phyloP scores from a whole-genome alignment of 2,797 vertebrate species.

The Mormyrops boulengeri region DNA sequence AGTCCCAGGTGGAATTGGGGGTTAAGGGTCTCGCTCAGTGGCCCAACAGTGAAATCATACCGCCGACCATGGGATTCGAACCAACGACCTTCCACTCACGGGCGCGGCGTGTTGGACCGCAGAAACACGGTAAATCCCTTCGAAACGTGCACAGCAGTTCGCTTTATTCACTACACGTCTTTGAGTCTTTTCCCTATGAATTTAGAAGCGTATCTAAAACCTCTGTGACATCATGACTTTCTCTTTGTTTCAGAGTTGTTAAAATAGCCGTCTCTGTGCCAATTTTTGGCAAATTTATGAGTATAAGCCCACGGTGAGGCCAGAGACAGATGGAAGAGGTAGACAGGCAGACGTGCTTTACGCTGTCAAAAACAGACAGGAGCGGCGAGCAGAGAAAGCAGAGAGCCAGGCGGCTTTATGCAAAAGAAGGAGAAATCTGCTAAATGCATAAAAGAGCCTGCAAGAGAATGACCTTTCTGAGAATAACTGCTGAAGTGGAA shows the following conservation, averaged over 20 bases:
- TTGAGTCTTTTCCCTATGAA: neutral
- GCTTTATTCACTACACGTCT: neutral
- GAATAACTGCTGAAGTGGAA: slow-evolving; percentile 6
- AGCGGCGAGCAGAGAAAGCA: neutral
- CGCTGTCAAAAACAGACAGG: neutral
- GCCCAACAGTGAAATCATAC: neutral
- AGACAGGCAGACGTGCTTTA: neutral
- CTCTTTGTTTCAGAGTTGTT: neutral
- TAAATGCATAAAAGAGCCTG: neutral
- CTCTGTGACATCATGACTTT: neutral
- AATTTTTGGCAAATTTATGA: neutral
- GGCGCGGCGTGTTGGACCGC: neutral
- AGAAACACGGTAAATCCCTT: neutral
- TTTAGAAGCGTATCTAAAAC: neutral
- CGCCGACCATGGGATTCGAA: neutral
- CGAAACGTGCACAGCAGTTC: neutral
- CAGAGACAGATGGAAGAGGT: neutral
- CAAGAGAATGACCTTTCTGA: slow-evolving; percentile 1
- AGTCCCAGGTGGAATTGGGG: neutral
- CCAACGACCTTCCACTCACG: neutral
- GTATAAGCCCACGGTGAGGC: neutral
- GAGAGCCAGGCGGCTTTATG: neutral
- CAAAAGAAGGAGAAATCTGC: neutral
- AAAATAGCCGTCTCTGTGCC: neutral
- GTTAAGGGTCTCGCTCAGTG: neutral